Evolutionary conservation across 2,113 vertebrate species (phyloP).

Genomic region (Archilochus colubris): DNA sequence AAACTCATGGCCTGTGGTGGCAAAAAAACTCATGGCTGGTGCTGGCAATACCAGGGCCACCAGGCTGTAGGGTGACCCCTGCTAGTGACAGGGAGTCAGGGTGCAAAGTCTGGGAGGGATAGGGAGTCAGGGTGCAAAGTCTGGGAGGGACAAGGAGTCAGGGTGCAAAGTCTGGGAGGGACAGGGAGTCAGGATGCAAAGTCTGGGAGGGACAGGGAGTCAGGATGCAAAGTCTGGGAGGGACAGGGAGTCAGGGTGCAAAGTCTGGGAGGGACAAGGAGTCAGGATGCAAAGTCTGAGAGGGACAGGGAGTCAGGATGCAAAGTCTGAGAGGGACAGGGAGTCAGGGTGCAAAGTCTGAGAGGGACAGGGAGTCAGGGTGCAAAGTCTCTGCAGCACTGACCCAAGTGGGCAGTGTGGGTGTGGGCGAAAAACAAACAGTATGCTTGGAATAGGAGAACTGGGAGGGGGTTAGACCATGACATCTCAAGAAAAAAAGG

Average conservation of each 20-base stretch:
- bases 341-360: no score
- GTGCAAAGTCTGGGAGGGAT: background rate
- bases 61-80: rapidly evolving
- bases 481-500: background rate
- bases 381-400: background rate
- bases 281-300: background rate
- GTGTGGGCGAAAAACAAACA: background rate
- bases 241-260: rapidly evolving
- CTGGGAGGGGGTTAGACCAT: background rate
- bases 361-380: rapidly evolving
- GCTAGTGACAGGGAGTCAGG: rapidly evolving
- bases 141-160: background rate
- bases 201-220: background rate
- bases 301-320: rapidly evolving
- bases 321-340: background rate
- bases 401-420: background rate
- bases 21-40: no score
- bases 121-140: background rate
- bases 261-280: background rate
- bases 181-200: rapidly evolving
- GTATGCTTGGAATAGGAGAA: background rate
- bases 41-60: no score
- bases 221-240: background rate
- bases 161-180: background rate
- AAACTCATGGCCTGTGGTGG: no score